phyloP scores from a whole-genome alignment of 1,140 invertebrate genomes.

The Sycophila sp. region DNA sequence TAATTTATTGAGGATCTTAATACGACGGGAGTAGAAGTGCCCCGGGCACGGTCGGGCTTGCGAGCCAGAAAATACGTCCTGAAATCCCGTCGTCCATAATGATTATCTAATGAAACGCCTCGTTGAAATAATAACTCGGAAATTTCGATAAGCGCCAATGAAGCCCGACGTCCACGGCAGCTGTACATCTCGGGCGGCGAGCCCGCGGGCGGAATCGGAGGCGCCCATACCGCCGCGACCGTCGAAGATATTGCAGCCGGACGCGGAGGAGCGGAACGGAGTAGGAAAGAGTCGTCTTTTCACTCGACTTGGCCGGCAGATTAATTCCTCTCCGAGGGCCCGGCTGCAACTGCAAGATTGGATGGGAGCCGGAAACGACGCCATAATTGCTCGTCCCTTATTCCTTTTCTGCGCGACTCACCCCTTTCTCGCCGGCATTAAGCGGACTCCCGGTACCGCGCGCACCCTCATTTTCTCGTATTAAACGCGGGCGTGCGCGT shows the following conservation, averaged over 20 bases:
- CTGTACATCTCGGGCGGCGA: conserved; percentile 8
- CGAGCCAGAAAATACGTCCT: too few relatives aligned
- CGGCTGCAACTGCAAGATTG: conserved; percentile 36
- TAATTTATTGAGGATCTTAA: too few relatives aligned
- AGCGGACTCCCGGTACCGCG: too few relatives aligned
- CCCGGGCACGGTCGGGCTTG: too few relatives aligned
- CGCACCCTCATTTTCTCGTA: conserved; percentile 18
- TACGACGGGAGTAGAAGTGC: too few relatives aligned
- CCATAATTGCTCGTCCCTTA: conserved; percentile 31
- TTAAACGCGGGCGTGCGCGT: conserved; percentile 29
- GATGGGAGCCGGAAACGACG: conserved; percentile 22
- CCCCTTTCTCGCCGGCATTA: conserved; percentile 4
- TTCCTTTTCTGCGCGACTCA: conserved; percentile 23
- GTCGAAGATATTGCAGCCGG: conserved; percentile 46
- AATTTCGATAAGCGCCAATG: conserved; percentile 15
- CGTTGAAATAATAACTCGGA: neutral
- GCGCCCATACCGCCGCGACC: conserved; percentile 1
- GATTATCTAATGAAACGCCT: neutral
- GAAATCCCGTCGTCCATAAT: neutral
- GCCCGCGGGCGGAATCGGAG: too few relatives aligned
- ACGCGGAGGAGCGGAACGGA: neutral
- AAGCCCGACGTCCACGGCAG: neutral
- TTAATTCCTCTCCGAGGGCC: conserved; percentile 49
- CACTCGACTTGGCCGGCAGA: conserved; percentile 53
- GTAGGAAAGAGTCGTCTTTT: conserved; percentile 44